Percentiles rank a stretch among this genome's conserved stretches.
Conservation (phyloP, 2,797 vertebrate genomes). For the Phrynocephalus vlangalii region DNA sequence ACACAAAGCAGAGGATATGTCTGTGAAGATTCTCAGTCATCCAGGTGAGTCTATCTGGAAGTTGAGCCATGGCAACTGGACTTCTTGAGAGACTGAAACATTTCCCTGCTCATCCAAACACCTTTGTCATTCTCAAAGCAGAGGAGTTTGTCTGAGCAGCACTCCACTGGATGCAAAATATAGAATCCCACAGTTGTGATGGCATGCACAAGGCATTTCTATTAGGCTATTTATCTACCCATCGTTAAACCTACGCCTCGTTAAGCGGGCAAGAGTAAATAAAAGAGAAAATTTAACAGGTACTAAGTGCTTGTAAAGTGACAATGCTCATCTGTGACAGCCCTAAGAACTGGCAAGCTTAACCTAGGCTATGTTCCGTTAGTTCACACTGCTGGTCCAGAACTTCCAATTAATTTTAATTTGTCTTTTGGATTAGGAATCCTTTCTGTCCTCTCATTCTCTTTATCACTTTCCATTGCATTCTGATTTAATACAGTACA, state of each 20-base stretch:
- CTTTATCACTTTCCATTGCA: not conserved
- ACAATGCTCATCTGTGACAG: not conserved
- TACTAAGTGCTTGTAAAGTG: conserved; percentile 3
- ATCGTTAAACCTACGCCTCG: not conserved
- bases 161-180: too few species aligned
- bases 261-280: conserved; percentile 21
- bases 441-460: not conserved
- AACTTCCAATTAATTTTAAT: not conserved
- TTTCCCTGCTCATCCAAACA: too few species aligned
- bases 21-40: too few species aligned
- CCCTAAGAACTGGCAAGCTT: not conserved
- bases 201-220: not conserved
- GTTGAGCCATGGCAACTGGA: too few species aligned
- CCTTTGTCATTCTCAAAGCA: too few species aligned
- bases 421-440: not conserved
- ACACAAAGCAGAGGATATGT: too few species aligned
- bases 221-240: not conserved
- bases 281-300: conserved; percentile 8
- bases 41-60: too few species aligned
- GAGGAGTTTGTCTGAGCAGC: not conserved
- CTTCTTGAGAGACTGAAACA: too few species aligned
- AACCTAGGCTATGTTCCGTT: not conserved
- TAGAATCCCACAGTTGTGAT: too few species aligned
- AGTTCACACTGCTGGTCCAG: not conserved
- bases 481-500: not conserved